phyloP scores from a whole-genome alignment of 2,888 invertebrate genomes.

The Phragmatobia fuliginosa region DNA sequence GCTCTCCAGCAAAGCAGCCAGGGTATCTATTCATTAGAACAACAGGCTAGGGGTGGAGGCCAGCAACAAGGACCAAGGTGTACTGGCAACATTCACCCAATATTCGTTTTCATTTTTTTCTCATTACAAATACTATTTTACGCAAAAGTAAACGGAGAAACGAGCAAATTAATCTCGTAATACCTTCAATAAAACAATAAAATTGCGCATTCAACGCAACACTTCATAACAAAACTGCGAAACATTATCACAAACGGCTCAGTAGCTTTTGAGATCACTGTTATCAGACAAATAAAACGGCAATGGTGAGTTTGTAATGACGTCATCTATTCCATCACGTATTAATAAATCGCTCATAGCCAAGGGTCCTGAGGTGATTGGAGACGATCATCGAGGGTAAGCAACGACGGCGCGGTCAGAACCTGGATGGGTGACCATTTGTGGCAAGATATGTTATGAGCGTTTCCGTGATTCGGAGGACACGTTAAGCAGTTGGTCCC shows the following conservation, averaged over 20 bases:
- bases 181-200: constrained; percentile 32
- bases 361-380: too few relatives aligned
- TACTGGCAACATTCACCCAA: too few relatives aligned
- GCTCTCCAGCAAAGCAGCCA: too few relatives aligned
- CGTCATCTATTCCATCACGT: neutral
- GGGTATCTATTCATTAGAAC: too few relatives aligned
- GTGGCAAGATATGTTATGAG: too few relatives aligned
- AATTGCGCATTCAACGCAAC: constrained; percentile 23
- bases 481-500: too few relatives aligned
- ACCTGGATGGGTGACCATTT: too few relatives aligned
- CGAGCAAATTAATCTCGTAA: constrained; percentile 19
- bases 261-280: constrained; percentile 40
- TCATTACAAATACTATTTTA: constrained; percentile 10
- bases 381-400: too few relatives aligned
- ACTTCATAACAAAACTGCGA: constrained; percentile 16
- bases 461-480: too few relatives aligned
- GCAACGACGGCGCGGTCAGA: too few relatives aligned
- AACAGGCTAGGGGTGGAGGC: too few relatives aligned
- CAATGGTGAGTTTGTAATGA: constrained; percentile 23
- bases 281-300: constrained; percentile 18
- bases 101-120: neutral
- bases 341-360: neutral
- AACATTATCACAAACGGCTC: constrained; percentile 30
- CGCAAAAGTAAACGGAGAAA: constrained; percentile 9
- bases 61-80: too few relatives aligned